phyloP scores from a whole-genome alignment of 2,888 invertebrate species.

The Noctua janthina region DNA sequence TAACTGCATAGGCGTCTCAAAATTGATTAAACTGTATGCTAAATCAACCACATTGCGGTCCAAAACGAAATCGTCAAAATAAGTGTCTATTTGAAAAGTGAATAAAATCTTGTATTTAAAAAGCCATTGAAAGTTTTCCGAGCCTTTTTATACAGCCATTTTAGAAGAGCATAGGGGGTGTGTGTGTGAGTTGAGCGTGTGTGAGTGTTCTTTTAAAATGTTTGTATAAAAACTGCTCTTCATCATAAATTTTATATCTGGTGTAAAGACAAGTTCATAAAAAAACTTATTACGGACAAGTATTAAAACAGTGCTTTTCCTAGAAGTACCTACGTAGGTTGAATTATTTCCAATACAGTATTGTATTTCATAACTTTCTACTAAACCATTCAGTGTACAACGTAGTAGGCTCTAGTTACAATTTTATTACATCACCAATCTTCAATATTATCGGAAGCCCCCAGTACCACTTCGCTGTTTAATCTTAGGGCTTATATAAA shows the following conservation, averaged over 20 bases:
- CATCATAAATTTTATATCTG: background rate
- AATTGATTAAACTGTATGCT: background rate
- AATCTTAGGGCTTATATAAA: slow-evolving; percentile 88
- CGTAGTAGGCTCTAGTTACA: slow-evolving; percentile 52
- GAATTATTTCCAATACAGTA: background rate
- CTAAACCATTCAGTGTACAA: slow-evolving; percentile 33
- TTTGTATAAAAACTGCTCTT: background rate
- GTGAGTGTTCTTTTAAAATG: background rate
- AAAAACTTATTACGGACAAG: no score
- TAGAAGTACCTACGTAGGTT: background rate
- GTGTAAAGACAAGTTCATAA: no score
- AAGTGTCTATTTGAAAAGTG: background rate
- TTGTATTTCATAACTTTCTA: background rate
- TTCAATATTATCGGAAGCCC: slow-evolving; percentile 67
- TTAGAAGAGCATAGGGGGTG: no score
- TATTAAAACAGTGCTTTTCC: background rate
- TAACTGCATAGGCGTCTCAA: background rate
- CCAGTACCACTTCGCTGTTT: slow-evolving; percentile 75
- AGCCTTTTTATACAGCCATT: no score
- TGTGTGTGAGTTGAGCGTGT: no score
- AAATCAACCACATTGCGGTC: background rate
- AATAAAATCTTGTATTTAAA: background rate
- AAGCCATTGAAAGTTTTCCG: background rate
- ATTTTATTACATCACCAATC: slow-evolving; percentile 65
- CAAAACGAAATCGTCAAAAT: background rate